phyloP scores from a whole-genome alignment of 2,113 vertebrate species.

The Melanerpes formicivorus region DNA sequence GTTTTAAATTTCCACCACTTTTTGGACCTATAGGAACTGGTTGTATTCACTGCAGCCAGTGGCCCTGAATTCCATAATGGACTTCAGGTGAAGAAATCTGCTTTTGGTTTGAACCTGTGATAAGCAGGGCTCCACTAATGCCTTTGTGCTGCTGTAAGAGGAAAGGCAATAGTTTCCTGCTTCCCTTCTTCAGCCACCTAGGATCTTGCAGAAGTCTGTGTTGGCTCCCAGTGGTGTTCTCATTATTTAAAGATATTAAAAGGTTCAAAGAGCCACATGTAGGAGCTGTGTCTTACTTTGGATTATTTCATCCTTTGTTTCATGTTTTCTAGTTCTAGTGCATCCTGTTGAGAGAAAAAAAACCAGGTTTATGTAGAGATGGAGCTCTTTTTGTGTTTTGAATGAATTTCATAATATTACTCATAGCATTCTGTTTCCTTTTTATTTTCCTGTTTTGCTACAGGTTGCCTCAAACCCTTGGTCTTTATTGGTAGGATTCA shows the following conservation, averaged over 20 bases:
- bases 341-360: not conserved
- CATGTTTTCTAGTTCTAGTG: not conserved
- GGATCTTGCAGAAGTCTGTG: not conserved
- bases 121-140: not conserved
- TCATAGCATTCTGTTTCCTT: not conserved
- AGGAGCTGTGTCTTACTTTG: not conserved
- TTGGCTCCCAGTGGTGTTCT: too few relatives aligned
- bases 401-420: not conserved
- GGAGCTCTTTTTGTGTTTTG: not conserved
- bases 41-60: not conserved
- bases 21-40: not conserved
- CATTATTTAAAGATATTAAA: not conserved
- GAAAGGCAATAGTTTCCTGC: not conserved
- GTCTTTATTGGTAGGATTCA: not conserved
- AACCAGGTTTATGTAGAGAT: not conserved
- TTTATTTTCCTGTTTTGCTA: not conserved
- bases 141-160: not conserved
- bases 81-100: not conserved
- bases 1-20: not conserved
- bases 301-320: not conserved
- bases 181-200: not conserved
- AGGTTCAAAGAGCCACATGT: not conserved
- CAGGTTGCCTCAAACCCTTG: not conserved
- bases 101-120: not conserved
- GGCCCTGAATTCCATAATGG: not conserved